Percentiles rank a stretch among this genome's conserved stretches.
Evolutionary conservation across 1,140 invertebrate genomes (phyloP).

Genomic region (Gonatopus flavifemur): DNA sequence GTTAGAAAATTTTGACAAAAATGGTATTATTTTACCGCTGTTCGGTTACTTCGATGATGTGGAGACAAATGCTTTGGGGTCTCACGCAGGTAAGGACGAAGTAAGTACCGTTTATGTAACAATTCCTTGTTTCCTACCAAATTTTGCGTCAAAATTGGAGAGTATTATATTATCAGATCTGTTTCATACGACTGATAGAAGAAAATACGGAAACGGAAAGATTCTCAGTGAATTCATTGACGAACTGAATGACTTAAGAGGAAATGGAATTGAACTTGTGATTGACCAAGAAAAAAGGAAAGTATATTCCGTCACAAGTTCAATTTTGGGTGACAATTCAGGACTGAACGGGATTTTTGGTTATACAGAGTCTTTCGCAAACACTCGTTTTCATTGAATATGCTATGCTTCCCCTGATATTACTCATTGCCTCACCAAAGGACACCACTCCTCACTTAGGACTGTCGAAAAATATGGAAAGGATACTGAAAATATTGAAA

Average conservation of each 20-base stretch:
- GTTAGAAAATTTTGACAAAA: neutral
- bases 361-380: neutral
- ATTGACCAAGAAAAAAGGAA: neutral
- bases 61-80: neutral
- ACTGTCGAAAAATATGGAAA: too few relatives aligned
- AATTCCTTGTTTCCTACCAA: too few relatives aligned
- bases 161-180: neutral
- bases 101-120: neutral
- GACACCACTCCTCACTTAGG: too few relatives aligned
- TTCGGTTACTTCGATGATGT: neutral
- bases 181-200: neutral
- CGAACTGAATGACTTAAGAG: neutral
- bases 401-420: neutral
- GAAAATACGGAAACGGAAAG: neutral
- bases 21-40: constrained; percentile 2
- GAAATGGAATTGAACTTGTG: neutral
- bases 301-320: neutral
- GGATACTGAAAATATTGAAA: too few relatives aligned
- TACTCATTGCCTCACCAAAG: too few relatives aligned
- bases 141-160: too few relatives aligned
- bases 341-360: too few relatives aligned
- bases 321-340: neutral
- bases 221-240: neutral
- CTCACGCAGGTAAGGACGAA: neutral
- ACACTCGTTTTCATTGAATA: neutral